phyloP scores from a whole-genome alignment of 2,888 invertebrate species.

The Physocephala rufipes region DNA sequence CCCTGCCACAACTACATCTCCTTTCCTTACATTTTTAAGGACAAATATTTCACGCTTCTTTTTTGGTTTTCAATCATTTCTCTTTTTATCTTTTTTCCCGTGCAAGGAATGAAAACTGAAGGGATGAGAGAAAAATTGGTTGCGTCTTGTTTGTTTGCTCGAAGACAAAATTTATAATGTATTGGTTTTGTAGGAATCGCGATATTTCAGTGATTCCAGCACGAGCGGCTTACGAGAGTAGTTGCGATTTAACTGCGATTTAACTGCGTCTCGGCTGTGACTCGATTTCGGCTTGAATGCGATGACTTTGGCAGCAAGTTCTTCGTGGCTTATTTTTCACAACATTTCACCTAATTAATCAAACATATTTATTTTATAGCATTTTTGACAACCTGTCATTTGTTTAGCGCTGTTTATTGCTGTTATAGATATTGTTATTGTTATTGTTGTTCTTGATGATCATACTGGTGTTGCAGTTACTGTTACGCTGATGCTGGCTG shows the following conservation, averaged over 20 bases:
- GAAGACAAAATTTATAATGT: not conserved
- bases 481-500: too few relatives aligned
- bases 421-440: constrained; percentile 10
- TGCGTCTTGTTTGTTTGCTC: not conserved
- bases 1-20: too few relatives aligned
- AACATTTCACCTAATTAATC: constrained; percentile 64
- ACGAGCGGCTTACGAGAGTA: too few relatives aligned
- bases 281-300: not conserved
- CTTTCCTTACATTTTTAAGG: too few relatives aligned
- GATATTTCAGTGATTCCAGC: too few relatives aligned
- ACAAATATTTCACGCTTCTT: not conserved
- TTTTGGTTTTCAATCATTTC: not conserved
- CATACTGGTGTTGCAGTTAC: constrained; percentile 7
- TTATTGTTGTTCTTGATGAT: not conserved
- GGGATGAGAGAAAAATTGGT: constrained; percentile 2
- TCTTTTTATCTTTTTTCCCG: not conserved
- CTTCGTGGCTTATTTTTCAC: constrained; percentile 55
- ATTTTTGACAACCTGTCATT: constrained; percentile 31
- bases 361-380: constrained; percentile 43
- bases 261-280: too few relatives aligned
- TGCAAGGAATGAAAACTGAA: not conserved
- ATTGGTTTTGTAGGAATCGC: not conserved
- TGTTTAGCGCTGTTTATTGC: constrained; percentile 5
- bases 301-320: not conserved
- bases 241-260: too few relatives aligned